These are phyloP conservation scores for Bombus difficillimus DNA, from an alignment of 1,140 invertebrate genomes.

Conservation along the genomic window DNA sequence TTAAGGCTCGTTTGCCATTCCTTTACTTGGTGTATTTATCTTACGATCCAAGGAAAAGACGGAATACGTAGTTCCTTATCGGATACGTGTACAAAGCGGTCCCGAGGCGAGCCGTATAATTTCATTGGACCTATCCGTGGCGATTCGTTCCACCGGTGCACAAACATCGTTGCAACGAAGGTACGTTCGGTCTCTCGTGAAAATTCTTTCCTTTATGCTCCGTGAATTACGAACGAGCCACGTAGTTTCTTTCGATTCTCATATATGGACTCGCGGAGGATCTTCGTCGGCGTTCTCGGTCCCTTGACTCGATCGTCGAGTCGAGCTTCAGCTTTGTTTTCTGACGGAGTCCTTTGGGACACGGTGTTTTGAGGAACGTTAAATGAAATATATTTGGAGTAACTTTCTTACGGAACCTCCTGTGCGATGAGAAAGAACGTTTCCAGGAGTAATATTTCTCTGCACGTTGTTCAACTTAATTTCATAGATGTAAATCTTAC, in stretches of 20 bases:
- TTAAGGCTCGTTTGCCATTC: constrained; percentile 54
- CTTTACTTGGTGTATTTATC: constrained; percentile 34
- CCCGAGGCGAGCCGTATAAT: constrained; percentile 33
- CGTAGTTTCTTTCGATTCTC: not conserved
- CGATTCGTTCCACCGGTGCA: constrained; percentile 7
- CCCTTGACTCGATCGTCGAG: no score
- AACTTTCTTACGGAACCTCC: not conserved
- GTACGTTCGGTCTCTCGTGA: not conserved
- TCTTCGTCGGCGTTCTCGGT: no score
- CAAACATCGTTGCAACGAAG: not conserved
- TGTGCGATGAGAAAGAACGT: not conserved
- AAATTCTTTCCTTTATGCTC: not conserved
- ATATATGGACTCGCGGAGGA: no score
- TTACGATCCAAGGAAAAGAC: constrained; percentile 37
- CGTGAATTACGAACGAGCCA: constrained; percentile 1
- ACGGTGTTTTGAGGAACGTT: not conserved
- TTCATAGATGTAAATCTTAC: no score
- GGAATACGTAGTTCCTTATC: constrained; percentile 49
- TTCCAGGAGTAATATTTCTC: not conserved
- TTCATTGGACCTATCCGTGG: constrained; percentile 7
- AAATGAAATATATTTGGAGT: not conserved
- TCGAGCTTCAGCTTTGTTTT: not conserved
- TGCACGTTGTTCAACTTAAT: no score
- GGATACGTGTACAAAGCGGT: constrained; percentile 51
- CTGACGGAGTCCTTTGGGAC: not conserved